These are phyloP conservation scores for Virgularia gustaviana DNA, from an alignment of 92 coral and sea anemone genomes.

Conservation along the genomic window DNA sequence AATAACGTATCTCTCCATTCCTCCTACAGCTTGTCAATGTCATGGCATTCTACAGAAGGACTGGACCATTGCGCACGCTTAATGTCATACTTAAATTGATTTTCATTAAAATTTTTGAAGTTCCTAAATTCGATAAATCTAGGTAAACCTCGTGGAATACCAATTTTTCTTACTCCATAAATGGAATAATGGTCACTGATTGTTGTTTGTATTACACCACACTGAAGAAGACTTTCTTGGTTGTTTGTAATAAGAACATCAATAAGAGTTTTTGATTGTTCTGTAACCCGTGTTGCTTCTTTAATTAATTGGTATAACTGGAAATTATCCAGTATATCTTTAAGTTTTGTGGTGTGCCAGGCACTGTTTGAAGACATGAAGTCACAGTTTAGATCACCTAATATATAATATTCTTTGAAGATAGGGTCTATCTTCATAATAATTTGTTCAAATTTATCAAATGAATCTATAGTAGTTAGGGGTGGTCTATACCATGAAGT, in stretches of 20 bases:
- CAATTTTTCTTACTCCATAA: conserved; percentile 32
- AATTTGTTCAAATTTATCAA: conserved; percentile 35
- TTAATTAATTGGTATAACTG: conserved; percentile 13
- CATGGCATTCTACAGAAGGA: too few relatives aligned
- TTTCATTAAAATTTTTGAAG: conserved; percentile 11
- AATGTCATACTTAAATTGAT: neutral
- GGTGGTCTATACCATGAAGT: conserved; percentile 54
- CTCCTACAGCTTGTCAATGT: too few relatives aligned
- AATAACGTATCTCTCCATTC: conserved; percentile 39
- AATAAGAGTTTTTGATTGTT: conserved; percentile 14
- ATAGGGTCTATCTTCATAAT: conserved; percentile 24
- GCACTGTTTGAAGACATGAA: conserved; percentile 26
- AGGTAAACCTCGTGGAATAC: conserved; percentile 19
- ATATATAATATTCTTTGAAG: conserved; percentile 40
- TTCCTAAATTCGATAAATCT: conserved; percentile 16
- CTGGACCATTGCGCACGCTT: conserved; percentile 17
- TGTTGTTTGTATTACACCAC: conserved; percentile 10
- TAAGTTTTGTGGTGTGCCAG: conserved; percentile 41
- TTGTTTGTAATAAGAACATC: conserved; percentile 21
- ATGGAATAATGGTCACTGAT: conserved; percentile 41
- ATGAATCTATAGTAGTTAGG: conserved; percentile 6
- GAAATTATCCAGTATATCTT: conserved; percentile 43
- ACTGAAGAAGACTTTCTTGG: neutral
- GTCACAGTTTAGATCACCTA: conserved; percentile 50
- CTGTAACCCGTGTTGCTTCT: conserved; percentile 14